Conservation (phyloP, 2,113 vertebrate species). For the Motacilla alba region DNA sequence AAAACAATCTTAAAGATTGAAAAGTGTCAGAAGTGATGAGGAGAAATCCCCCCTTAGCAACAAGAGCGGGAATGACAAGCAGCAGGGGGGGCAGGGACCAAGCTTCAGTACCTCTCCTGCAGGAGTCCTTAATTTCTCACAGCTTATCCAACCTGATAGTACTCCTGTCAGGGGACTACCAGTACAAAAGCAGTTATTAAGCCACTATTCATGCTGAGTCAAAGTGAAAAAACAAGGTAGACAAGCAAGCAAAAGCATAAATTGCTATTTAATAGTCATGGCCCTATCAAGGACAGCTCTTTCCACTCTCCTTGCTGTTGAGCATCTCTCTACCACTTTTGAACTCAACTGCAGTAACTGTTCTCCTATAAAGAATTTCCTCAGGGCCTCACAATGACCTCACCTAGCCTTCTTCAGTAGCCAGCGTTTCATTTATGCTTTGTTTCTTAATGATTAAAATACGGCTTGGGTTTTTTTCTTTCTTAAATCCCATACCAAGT, state of each 20-base stretch:
- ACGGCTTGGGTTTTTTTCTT: too few relatives aligned
- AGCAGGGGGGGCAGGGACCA: fast-evolving
- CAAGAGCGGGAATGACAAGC: not conserved
- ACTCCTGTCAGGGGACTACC: not conserved
- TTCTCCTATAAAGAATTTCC: not conserved
- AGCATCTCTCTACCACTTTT: not conserved
- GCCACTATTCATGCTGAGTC: not conserved
- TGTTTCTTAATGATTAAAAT: not conserved
- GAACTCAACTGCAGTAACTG: not conserved
- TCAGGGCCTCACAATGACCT: not conserved
- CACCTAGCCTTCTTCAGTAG: not conserved
- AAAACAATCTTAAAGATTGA: not conserved
- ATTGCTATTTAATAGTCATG: not conserved
- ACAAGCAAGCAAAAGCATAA: not conserved
- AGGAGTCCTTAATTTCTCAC: not conserved
- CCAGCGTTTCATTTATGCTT: not conserved
- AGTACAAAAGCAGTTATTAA: not conserved
- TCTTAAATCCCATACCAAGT: not conserved
- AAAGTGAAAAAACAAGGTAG: not conserved
- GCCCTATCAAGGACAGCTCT: not conserved
- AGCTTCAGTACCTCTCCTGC: not conserved
- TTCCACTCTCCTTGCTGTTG: not conserved
- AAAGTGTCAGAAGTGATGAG: not conserved
- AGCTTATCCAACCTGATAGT: not conserved
- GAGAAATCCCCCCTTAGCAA: not conserved